Evolutionary conservation across 2,888 invertebrate species (phyloP).

Genomic region (Callimorpha dominula): DNA sequence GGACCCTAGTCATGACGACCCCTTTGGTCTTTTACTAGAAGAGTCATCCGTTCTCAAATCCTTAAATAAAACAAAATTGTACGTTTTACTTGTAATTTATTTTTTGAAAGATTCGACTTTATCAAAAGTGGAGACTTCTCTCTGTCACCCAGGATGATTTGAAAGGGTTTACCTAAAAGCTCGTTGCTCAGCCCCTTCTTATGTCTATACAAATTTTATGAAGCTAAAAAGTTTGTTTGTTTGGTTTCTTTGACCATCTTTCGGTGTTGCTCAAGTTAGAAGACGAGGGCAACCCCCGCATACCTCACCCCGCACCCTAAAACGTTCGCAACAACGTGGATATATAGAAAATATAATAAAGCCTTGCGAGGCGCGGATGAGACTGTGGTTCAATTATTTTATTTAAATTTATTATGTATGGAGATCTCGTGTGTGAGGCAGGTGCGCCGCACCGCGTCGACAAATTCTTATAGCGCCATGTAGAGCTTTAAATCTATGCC

Average conservation of each 20-base stretch:
- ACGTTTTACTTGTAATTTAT: too few relatives aligned
- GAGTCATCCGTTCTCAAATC: too few relatives aligned
- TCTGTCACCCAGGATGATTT: too few relatives aligned
- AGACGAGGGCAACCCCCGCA: conserved; percentile 80
- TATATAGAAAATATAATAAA: conserved; percentile 84
- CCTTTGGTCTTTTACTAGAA: too few relatives aligned
- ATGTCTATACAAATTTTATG: too few relatives aligned
- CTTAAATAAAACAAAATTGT: too few relatives aligned
- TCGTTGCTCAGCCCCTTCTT: too few relatives aligned
- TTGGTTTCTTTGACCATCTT: conserved; percentile 80
- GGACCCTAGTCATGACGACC: too few relatives aligned
- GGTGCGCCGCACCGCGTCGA: conserved; percentile 80
- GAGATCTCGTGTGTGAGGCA: conserved; percentile 79
- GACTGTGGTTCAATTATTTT: conserved; percentile 78
- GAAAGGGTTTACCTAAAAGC: too few relatives aligned
- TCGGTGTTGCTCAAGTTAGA: conserved; percentile 77
- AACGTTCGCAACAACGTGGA: conserved; percentile 77
- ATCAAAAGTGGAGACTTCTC: too few relatives aligned
- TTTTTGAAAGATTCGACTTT: too few relatives aligned
- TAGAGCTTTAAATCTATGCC: conserved; percentile 52
- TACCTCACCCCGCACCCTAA: conserved; percentile 53
- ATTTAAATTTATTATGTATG: conserved; percentile 85
- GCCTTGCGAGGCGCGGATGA: conserved; percentile 77
- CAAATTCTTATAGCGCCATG: conserved; percentile 69
- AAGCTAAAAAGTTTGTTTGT: too few relatives aligned